phyloP scores from a whole-genome alignment of 1,140 invertebrate genomes.

The Bombus superbus region DNA sequence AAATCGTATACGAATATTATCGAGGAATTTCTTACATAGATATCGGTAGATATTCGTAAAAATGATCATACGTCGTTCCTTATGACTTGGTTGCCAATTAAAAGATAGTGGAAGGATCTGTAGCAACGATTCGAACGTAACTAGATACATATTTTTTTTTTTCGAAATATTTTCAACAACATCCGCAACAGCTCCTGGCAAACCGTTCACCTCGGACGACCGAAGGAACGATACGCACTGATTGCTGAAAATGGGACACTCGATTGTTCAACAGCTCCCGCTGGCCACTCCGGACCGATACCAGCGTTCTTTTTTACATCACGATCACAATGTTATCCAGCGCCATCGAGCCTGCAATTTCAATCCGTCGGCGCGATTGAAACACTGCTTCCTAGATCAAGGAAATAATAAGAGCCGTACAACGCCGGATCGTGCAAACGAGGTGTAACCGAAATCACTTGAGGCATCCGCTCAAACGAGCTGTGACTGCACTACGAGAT shows the following conservation, averaged over 20 bases:
- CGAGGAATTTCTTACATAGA: no score
- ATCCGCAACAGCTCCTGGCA: background rate
- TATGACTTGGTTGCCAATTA: no score
- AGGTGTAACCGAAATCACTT: conserved; percentile 75
- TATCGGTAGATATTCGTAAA: no score
- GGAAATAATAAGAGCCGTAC: conserved; percentile 70
- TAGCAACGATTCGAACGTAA: background rate
- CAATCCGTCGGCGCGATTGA: conserved; percentile 72
- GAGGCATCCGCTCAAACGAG: conserved; percentile 72
- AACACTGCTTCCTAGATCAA: conserved; percentile 76
- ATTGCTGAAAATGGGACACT: conserved; percentile 45
- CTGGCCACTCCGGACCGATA: conserved; percentile 13
- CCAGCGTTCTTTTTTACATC: conserved; percentile 21
- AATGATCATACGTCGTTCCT: no score
- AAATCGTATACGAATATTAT: background rate
- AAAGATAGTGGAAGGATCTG: background rate
- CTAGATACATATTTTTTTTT: no score
- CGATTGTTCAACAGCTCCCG: conserved; percentile 27
- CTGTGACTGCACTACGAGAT: conserved; percentile 65
- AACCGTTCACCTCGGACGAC: conserved; percentile 12
- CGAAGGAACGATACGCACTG: conserved; percentile 34
- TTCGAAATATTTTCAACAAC: background rate
- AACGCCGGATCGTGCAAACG: conserved; percentile 72
- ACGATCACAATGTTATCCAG: conserved; percentile 73
- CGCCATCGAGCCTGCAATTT: conserved; percentile 67